phyloP scores from a whole-genome alignment of 2,888 invertebrate genomes.

The Orthonevra nobilis region DNA sequence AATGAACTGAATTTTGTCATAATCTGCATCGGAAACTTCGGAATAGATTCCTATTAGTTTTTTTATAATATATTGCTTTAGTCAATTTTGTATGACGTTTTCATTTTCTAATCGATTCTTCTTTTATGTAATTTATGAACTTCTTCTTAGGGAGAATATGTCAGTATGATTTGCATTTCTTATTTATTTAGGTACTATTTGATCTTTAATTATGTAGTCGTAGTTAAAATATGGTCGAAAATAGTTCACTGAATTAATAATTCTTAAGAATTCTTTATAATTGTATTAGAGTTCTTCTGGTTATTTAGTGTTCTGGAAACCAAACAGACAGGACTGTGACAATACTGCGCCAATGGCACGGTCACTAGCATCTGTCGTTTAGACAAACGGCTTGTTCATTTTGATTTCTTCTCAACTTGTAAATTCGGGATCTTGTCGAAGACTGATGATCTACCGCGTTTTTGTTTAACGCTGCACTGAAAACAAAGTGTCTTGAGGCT shows the following conservation, averaged over 20 bases:
- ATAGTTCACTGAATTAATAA: conserved; percentile 44
- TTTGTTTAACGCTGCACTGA: too few species aligned
- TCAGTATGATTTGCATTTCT: conserved; percentile 36
- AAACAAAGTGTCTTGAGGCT: too few species aligned
- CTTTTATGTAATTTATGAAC: conserved; percentile 30
- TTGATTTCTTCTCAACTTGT: too few species aligned
- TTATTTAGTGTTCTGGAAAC: conserved; percentile 52
- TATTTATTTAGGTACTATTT: conserved; percentile 17
- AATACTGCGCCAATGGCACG: conserved; percentile 51
- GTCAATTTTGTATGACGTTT: too few species aligned
- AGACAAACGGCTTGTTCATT: conserved; percentile 44
- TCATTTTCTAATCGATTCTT: conserved; percentile 41
- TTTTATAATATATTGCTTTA: too few species aligned
- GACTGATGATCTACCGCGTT: too few species aligned
- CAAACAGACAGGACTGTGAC: conserved; percentile 51
- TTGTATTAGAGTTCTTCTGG: conserved; percentile 37
- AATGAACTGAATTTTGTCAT: too few species aligned
- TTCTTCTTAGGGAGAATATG: conserved; percentile 46
- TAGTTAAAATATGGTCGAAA: conserved; percentile 49
- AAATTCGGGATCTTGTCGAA: too few species aligned
- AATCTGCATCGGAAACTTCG: too few species aligned
- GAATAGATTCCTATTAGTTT: too few species aligned
- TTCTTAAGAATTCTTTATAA: conserved; percentile 59
- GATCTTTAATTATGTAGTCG: conserved; percentile 55
- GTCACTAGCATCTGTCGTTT: conserved; percentile 58